Evolutionary conservation across 2,113 vertebrate species (phyloP), one percentile per base, ranked within the genome.

Genomic region (Gasterosteus nipponicus): DNA sequence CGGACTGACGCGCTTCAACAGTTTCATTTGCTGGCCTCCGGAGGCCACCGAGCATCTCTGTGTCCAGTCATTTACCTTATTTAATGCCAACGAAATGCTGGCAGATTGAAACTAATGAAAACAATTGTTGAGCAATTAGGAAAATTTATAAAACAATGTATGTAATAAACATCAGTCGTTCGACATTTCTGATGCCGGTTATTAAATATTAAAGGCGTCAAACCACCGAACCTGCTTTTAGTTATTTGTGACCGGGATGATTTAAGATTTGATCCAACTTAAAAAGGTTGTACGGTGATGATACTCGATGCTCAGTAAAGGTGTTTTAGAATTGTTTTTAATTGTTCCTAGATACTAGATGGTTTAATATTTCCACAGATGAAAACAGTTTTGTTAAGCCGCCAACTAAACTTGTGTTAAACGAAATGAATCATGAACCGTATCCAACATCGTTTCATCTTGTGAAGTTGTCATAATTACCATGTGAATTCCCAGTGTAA

Each of bases 1-100:
- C 61, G 75, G 84, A 86, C 70, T 60, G 84, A 87, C 73, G 84
- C 56, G 88, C 86, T 85, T 85, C 80, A 83, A n/a, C 49, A 41
- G 70, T 90, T 87, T 56, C 63, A 89, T 91, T 87, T 81, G 57
- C 68, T 69, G 8, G n/a, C 57, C 78, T 71, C 29, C 53, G 5
- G 62, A 63, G 41, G 68, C 51, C 83, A 76, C 72, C 47, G 33
- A 67, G 71, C 56, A 72, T 78, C 63, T 69, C 83, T 57, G 70
- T 69, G 77, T 79, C 73, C 75, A 60, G 54, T 11, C 46, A 19
- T 41, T 70, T 46, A 44, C 33, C 8, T 58, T 33, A 80, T 49
- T 59, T 78, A 75, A 80, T 60, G 71, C 47, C 2, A 54, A 47
- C 1, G 8, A 61, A 69, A 57, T 49, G 69, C 19, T 16, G 18